Evolutionary conservation across 2,113 vertebrate genomes (phyloP).

Genomic region (Bubo blakistoni): DNA sequence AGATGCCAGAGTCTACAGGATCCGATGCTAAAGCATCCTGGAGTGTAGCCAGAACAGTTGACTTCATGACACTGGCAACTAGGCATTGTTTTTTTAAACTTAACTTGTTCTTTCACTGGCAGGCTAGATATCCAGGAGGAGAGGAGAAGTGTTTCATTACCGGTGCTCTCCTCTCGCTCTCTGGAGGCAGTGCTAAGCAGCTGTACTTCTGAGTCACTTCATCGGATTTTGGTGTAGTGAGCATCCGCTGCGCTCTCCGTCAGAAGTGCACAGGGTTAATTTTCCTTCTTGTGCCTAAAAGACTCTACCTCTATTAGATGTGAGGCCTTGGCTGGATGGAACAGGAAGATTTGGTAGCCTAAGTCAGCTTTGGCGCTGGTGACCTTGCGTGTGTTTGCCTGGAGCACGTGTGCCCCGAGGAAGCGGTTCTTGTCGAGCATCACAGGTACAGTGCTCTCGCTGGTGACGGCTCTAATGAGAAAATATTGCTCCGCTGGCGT

Average conservation of each 20-base stretch:
- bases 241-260: fast-evolving
- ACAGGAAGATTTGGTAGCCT: not conserved
- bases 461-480: conserved; percentile 38
- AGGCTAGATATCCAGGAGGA: not conserved
- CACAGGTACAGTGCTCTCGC: fast-evolving
- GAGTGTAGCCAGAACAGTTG: not conserved
- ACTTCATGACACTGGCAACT: not conserved
- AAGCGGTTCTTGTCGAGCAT: not conserved
- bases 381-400: not conserved
- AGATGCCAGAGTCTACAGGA: not conserved
- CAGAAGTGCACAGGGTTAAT: not conserved
- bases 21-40: not conserved
- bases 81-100: not conserved
- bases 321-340: not conserved
- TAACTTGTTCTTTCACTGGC: not conserved
- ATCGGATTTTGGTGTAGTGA: fast-evolving
- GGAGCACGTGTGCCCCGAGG: fast-evolving
- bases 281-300: not conserved
- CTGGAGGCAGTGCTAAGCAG: not conserved
- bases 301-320: no score
- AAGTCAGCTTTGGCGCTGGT: not conserved
- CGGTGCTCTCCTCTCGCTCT: not conserved
- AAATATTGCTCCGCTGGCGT: not conserved
- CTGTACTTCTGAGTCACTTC: not conserved
- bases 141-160: not conserved